Conservation (phyloP, 2,113 vertebrate species). For the Neofelis nebulosa region DNA sequence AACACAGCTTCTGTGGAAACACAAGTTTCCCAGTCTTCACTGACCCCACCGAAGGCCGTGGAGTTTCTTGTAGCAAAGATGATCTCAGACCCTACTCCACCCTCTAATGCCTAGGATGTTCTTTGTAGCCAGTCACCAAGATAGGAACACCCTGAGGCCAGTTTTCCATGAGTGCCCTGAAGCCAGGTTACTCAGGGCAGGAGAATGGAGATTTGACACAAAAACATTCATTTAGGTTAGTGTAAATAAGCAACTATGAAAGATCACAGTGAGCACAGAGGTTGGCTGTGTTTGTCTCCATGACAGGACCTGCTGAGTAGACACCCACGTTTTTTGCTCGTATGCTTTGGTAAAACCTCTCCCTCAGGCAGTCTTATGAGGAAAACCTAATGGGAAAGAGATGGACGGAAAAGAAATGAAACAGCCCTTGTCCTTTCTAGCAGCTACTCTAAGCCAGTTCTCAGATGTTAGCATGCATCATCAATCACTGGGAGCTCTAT, state of each 20-base stretch:
- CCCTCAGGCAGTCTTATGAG: background rate
- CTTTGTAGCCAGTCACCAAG: background rate
- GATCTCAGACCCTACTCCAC: background rate
- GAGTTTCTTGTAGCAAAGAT: background rate
- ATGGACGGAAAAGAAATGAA: background rate
- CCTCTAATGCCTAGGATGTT: background rate
- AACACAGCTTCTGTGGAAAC: background rate
- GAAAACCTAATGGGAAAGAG: background rate
- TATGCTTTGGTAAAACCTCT: background rate
- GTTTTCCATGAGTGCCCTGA: background rate
- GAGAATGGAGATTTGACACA: background rate
- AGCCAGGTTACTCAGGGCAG: background rate
- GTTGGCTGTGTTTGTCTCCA: background rate
- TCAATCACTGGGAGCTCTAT: background rate
- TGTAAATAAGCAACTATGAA: background rate
- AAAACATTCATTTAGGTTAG: background rate
- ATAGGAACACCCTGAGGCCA: background rate
- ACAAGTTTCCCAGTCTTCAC: background rate
- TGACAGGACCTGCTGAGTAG: background rate
- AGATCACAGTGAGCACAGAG: background rate
- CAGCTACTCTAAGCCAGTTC: background rate
- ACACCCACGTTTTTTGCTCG: background rate
- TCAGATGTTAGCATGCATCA: background rate
- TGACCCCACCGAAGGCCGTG: background rate
- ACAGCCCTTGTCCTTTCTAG: background rate